These are phyloP conservation scores for Heliconius ismenius DNA, from an alignment of 2,888 invertebrate species.

Conservation along the genomic window DNA sequence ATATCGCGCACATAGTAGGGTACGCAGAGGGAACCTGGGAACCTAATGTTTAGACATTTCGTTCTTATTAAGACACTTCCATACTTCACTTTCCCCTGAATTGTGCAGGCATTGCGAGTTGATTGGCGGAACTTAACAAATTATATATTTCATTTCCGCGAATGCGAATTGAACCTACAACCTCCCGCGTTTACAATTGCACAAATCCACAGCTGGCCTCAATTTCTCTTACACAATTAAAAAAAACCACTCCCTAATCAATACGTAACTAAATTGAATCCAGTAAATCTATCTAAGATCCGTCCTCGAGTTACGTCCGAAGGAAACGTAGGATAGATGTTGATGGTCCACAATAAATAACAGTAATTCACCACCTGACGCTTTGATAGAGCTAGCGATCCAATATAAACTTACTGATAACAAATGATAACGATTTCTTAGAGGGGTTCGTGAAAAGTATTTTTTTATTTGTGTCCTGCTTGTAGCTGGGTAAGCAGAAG, in stretches of 20 bases:
- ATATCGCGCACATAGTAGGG: too few species aligned
- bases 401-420: conserved; percentile 41
- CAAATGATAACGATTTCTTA: conserved; percentile 10
- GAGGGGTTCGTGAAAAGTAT: not conserved
- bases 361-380: conserved; percentile 40
- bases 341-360: conserved; percentile 41
- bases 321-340: conserved; percentile 37
- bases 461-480: not conserved
- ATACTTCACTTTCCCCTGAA: too few species aligned
- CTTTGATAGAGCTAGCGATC: conserved; percentile 38
- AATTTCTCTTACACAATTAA: conserved; percentile 1
- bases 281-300: conserved; percentile 33
- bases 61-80: too few species aligned
- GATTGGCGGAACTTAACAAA: too few species aligned
- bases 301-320: conserved; percentile 34
- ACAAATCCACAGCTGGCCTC: not conserved
- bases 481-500: not conserved
- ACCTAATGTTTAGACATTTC: too few species aligned
- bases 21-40: too few species aligned
- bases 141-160: too few species aligned
- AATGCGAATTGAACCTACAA: too few species aligned
- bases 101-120: too few species aligned
- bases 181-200: too few species aligned
- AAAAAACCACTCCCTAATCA: not conserved
- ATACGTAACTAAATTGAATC: conserved; percentile 28